Conservation (phyloP, 2,888 invertebrate genomes). For the Mystacides longicornis region DNA sequence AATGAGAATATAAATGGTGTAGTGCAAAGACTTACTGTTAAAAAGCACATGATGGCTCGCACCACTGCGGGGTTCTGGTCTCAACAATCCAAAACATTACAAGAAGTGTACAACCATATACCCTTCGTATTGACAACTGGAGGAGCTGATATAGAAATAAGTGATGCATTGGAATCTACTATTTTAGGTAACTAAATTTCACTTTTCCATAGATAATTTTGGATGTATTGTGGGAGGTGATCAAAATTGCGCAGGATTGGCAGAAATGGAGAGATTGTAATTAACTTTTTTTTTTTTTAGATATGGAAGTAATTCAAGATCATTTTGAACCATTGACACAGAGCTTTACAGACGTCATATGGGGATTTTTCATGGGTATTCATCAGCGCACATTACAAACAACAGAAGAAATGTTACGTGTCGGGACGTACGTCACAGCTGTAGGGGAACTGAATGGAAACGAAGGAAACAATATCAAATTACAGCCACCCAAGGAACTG, state of each 20-base stretch:
- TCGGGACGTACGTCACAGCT: slow-evolving; percentile 71
- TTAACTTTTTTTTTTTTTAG: slow-evolving; percentile 34
- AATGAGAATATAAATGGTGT: slow-evolving; percentile 69
- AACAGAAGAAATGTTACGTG: slow-evolving; percentile 78
- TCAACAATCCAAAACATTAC: slow-evolving; percentile 70
- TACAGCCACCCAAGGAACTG: slow-evolving; percentile 64
- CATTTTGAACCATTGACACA: slow-evolving; percentile 72
- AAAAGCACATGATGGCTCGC: slow-evolving; percentile 76
- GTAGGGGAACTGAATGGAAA: slow-evolving; percentile 68
- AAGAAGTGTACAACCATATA: slow-evolving; percentile 70
- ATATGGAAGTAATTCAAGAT: slow-evolving; percentile 77
- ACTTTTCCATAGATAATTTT: not conserved
- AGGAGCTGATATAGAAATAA: slow-evolving; percentile 59
- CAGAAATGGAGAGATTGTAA: too few species aligned
- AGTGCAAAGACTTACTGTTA: slow-evolving; percentile 69
- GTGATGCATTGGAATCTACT: slow-evolving; percentile 68
- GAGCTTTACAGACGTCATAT: slow-evolving; percentile 70
- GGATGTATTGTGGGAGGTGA: not conserved
- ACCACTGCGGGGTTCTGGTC: slow-evolving; percentile 83
- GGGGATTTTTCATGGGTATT: slow-evolving; percentile 80
- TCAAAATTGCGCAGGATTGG: too few species aligned
- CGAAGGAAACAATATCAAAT: slow-evolving; percentile 56
- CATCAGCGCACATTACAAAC: slow-evolving; percentile 78
- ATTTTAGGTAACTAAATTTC: slow-evolving; percentile 45
- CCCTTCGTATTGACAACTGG: slow-evolving; percentile 69